Percentiles rank a stretch among this genome's conserved stretches.
These are phyloP conservation scores for Cryptomyrus ogoouensis DNA, from an alignment of 2,113 vertebrate species.

Conservation along the genomic window DNA sequence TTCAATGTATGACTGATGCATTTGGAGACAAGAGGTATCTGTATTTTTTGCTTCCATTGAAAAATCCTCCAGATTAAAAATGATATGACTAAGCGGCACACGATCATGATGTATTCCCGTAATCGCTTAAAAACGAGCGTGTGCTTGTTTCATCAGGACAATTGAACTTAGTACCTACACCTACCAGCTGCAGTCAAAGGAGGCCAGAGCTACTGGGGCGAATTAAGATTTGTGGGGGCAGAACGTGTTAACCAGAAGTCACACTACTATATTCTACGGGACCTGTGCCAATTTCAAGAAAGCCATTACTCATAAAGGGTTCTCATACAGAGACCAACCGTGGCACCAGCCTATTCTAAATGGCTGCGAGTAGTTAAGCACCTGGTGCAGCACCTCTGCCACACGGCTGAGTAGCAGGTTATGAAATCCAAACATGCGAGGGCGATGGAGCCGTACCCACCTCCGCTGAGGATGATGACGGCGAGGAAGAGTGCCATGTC, in stretches of 20 bases:
- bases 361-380: not conserved
- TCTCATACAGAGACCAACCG: not conserved
- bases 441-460: constrained; percentile 55
- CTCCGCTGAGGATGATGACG: constrained; percentile 95
- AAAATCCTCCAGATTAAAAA: not conserved
- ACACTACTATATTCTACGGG: not conserved
- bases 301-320: not conserved
- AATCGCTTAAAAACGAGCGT: not conserved
- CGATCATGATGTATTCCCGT: not conserved
- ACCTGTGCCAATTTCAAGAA: not conserved
- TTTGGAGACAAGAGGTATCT: not conserved
- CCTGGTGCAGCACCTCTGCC: no score
- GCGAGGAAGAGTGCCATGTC: constrained; percentile 97
- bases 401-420: not conserved
- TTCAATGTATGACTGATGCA: not conserved
- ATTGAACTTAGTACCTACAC: not conserved
- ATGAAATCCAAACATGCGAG: not conserved
- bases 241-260: not conserved
- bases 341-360: not conserved
- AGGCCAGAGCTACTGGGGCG: not conserved
- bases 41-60: not conserved
- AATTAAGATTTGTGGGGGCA: not conserved
- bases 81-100: not conserved
- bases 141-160: not conserved
- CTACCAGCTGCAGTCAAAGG: not conserved